Evolutionary conservation across 2,888 invertebrate species (phyloP), one percentile per base, ranked within the genome.

Genomic region (Polydrusus pterygomalis): DNA sequence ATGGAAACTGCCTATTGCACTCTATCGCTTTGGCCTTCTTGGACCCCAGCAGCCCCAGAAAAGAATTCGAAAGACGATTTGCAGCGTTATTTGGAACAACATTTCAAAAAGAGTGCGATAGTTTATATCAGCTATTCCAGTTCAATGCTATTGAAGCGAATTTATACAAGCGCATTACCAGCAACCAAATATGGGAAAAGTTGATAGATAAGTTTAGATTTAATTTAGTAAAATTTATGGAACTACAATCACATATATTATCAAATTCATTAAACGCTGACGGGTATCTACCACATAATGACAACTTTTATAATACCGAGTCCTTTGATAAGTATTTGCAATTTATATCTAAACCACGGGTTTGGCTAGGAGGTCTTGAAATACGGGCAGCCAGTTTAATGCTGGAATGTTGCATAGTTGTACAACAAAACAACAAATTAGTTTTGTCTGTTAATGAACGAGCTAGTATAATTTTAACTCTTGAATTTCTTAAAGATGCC

Each of bases 11-110:
- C 51, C 17, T 67, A 8, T 30, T 67, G 11, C 67, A 67, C 17
- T 67, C 67, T 17, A 67, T 67, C 15, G 67, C 67, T 5, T 30
- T 67, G 34, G 67, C 67, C n/a, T 67, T 49, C 17, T 17, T 47
- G 30, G 30, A 34, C 17, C 47, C 67, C 7, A 49, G 25, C 15
- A 49, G n/a, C n/a, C 20, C 17, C 5, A 51, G 15, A 8, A 34
- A 67, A 30, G 47, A 38, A 34, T 67, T 67, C 8, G 10, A 47
- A 49, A 34, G 49, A 3, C 34, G 38, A 17, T 67, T 51, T 15
- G 18, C 13, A 17, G 10, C 49, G n/a, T 51, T 67, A 38, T 47
- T 67, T 30, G 67, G 49, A 1, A 5, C n/a, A 43, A 18, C 20
- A 43, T 43, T 18, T 20, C 1, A 43, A 17, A 13, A 45, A 18